Percentiles rank a stretch among this genome's conserved stretches.
Conservation (phyloP, 2,888 invertebrate genomes). For the Stictocephala bisonia region DNA sequence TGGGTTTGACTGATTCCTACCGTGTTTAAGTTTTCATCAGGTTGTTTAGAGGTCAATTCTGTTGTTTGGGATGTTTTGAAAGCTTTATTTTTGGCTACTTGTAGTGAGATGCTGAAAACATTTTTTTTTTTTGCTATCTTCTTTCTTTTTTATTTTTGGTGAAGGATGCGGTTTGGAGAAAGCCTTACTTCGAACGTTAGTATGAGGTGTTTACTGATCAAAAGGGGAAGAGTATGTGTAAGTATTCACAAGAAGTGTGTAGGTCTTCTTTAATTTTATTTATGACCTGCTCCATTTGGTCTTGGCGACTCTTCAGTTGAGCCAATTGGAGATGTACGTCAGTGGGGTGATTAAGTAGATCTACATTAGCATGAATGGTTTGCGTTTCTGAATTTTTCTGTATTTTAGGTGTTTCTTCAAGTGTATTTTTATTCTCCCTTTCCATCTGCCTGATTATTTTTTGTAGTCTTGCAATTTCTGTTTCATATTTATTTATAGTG, state of each 20-base stretch:
- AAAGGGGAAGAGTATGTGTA: too few relatives aligned
- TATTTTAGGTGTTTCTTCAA: not conserved
- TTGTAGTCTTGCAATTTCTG: not conserved
- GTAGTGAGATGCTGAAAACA: too few relatives aligned
- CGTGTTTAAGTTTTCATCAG: too few relatives aligned
- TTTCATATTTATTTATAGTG: not conserved
- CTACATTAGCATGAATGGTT: not conserved
- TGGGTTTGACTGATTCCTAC: too few relatives aligned
- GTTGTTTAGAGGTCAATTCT: too few relatives aligned
- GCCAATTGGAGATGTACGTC: not conserved
- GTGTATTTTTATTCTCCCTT: not conserved
- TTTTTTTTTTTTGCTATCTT: too few relatives aligned
- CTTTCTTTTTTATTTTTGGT: too few relatives aligned
- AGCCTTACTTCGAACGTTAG: too few relatives aligned
- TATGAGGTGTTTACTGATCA: too few relatives aligned
- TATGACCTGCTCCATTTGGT: not conserved
- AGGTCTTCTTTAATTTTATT: not conserved
- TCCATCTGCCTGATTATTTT: not conserved
- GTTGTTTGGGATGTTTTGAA: too few relatives aligned
- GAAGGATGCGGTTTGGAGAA: too few relatives aligned
- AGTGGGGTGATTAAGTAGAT: not conserved
- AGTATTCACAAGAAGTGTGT: not conserved
- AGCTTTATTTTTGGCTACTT: too few relatives aligned
- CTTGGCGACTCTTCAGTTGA: slow-evolving; percentile 11
- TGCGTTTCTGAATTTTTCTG: not conserved